Evolutionary conservation across 2,888 invertebrate genomes (phyloP), one percentile per base, ranked within the genome.

Genomic region (Xestia sexstrigata): DNA sequence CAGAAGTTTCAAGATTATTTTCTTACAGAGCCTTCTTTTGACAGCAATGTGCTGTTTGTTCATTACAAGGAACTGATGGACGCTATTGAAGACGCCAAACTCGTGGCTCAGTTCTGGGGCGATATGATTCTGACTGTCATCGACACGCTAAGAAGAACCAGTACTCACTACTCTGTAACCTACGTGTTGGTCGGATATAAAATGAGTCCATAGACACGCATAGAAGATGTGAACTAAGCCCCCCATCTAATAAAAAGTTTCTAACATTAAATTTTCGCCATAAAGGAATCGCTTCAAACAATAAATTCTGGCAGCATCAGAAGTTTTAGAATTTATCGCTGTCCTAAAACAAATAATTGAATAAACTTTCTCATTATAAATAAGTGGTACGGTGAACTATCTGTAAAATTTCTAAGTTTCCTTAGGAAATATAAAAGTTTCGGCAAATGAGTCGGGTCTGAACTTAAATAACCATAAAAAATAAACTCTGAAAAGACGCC

Each of bases 241-340:
- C 26, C 26, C 0, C 47, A 52, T 52, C 26, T 49, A 52, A 65
- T 60, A 80, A 49, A 52, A 67, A 55, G 30, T 35, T 55, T 23
- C 2, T 0, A 68, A 70, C 52, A 39, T 68, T 0, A 26, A 62
- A 80, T 55, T 80, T 60, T 60, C 45, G 26, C 67, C 68, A 52
- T 70, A 68, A 63, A 81, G 35, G 70, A 71, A 60, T 71, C 35
- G 69, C 63, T 52, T 52, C 26, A 35, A 70, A 74, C 80, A 76
- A 87, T 84, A 79, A 84, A 87, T 79, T 70, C 52, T 72, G 58
- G 49, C 39, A 60, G 52, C 23, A 87, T 75, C 68, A 75, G 79
- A 84, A 84, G 45, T 87, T 84, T 45, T 52, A 65, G 17, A 87
- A 87, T 87, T 85, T 77, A 87, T 80, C 23, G 81, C 39, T 60